A percentile compares a stretch with the other conserved stretches of the same genome.
Evolutionary conservation across 2,797 vertebrate species (phyloP).

Genomic region (Sorex maritimensis): DNA sequence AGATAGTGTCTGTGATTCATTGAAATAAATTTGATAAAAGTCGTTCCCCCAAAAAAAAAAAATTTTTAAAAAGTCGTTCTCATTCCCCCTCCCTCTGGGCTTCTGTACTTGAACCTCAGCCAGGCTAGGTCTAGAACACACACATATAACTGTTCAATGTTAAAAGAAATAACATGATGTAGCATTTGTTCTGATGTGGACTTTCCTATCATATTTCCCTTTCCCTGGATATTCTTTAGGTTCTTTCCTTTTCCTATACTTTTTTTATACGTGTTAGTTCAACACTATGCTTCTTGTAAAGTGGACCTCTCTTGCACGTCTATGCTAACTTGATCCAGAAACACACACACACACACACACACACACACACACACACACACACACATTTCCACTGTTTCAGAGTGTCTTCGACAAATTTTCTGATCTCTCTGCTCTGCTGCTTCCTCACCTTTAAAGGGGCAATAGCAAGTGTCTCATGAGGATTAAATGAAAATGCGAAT

Average conservation of each 20-base stretch:
- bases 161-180: slow-evolving; percentile 1
- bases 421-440: background rate
- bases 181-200: background rate
- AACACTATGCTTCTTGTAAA: background rate
- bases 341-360: background rate
- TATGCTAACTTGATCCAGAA: background rate
- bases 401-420: background rate
- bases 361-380: too few relatives aligned
- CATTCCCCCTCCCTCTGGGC: background rate
- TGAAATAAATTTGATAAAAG: slow-evolving; percentile 69
- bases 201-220: background rate
- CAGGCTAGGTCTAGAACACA: background rate
- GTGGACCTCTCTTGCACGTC: background rate
- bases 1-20: slow-evolving; percentile 67
- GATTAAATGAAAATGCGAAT: slow-evolving; percentile 37
- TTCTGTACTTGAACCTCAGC: background rate
- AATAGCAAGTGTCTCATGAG: background rate
- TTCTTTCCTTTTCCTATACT: background rate
- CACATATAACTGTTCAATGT: background rate
- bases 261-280: background rate
- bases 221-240: background rate
- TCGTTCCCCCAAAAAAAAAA: background rate
- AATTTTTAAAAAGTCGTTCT: background rate
- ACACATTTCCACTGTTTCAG: background rate
- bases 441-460: slow-evolving; percentile 49